phyloP scores from a whole-genome alignment of 2,113 vertebrate genomes.

The Etheostoma spectabile region DNA sequence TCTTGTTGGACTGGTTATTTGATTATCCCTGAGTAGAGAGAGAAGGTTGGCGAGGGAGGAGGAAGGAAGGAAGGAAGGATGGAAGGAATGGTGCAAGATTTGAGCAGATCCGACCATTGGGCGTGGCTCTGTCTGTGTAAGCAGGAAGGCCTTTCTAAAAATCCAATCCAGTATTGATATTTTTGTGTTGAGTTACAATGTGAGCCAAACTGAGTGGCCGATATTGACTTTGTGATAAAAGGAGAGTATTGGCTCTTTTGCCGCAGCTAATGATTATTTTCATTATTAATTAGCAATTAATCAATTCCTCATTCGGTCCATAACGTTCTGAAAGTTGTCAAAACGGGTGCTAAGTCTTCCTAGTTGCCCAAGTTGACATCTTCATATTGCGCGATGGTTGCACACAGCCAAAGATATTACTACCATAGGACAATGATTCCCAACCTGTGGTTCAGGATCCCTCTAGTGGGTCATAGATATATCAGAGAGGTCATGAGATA shows the following conservation, averaged over 20 bases:
- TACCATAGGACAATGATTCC: background rate
- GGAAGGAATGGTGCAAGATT: slow-evolving; percentile 48
- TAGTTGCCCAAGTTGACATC: too few relatives aligned
- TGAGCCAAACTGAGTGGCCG: background rate
- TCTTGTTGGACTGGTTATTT: slow-evolving; percentile 74
- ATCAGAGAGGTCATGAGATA: background rate
- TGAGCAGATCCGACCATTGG: slow-evolving; percentile 58
- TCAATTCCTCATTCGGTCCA: background rate
- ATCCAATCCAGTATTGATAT: background rate
- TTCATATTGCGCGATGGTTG: background rate
- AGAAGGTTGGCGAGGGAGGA: slow-evolving; percentile 37
- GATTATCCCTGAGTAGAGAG: slow-evolving; percentile 64
- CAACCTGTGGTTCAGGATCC: background rate
- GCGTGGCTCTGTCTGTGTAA: slow-evolving; percentile 44
- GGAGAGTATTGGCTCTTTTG: background rate
- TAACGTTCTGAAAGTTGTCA: background rate
- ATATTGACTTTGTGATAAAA: background rate
- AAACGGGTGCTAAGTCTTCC: background rate
- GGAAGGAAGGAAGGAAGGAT: background rate
- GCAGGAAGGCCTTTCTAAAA: background rate
- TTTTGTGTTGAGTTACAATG: background rate
- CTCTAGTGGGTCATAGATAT: background rate
- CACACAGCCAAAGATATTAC: too few relatives aligned
- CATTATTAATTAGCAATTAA: background rate
- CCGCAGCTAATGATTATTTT: background rate